Evolutionary conservation across 2,888 invertebrate species (phyloP).

Genomic region (Nasonia oneida): DNA sequence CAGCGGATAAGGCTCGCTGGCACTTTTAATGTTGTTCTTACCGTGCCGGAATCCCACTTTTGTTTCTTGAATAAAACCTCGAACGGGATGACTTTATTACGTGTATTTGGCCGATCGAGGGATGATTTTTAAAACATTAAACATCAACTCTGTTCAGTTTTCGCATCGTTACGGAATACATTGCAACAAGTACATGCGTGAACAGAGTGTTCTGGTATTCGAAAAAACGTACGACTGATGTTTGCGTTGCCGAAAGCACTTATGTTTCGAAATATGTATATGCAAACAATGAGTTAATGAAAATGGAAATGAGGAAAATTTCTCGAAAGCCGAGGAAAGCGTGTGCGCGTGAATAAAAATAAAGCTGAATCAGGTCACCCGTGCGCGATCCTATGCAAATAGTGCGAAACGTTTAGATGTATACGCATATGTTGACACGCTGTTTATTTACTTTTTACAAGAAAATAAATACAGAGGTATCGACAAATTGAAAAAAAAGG

Average conservation of each 20-base stretch:
- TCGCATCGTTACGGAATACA: background rate
- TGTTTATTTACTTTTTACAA: background rate
- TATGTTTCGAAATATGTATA: background rate
- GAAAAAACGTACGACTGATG: background rate
- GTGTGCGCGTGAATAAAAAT: background rate
- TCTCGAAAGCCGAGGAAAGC: background rate
- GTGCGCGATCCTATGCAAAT: background rate
- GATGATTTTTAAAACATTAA: background rate
- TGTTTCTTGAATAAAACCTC: background rate
- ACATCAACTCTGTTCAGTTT: background rate
- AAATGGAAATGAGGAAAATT: constrained; percentile 6
- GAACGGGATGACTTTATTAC: background rate
- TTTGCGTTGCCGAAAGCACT: background rate
- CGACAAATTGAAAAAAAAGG: background rate
- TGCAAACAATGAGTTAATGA: background rate
- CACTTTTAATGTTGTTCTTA: constrained; percentile 34
- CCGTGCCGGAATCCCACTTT: background rate
- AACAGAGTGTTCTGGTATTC: background rate
- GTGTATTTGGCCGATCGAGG: background rate
- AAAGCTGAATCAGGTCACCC: background rate
- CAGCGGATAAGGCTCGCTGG: constrained; percentile 4
- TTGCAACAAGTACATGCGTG: background rate
- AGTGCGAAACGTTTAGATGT: background rate
- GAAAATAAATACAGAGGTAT: background rate
- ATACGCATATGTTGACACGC: background rate